Base-by-base conservation (phyloP, 1,140 invertebrate genomes). In the Colletes gigas region DNA sequence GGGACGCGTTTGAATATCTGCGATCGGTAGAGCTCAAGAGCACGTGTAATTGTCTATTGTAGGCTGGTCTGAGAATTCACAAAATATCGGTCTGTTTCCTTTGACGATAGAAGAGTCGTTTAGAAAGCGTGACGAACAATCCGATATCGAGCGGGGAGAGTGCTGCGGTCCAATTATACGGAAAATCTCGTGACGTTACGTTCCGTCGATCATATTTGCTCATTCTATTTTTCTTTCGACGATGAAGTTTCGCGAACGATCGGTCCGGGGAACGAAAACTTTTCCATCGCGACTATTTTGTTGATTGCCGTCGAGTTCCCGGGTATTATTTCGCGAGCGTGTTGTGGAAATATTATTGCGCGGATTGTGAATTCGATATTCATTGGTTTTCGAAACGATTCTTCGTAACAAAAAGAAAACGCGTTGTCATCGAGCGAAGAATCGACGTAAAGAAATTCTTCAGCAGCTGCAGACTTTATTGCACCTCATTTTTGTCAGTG, bases 121-220 rank as follows among this genome's bases (percentile, higher is more conserved):
- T 79, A 79, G 82, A 76, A 84, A 80, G 59, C 54, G 41, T 80
- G 69, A 57, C 76, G 54, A 70, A 57, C 50, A 30, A 75, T 80
- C 76, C 66, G 44, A 81, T 77, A 52, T 19, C 50, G 50, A n/a
- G 62, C 52, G 1, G n/a, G 10, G 10, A 50, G 50, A 50, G 50
- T 50, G 47, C 60, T 50, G 62, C 52, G 39, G 72, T 47, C 39
- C 44, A 81, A 84, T 79, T 84, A 80, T 57, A 67, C 52, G 76
- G n/a, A 81, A 81, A 85, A 85, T 54, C 52, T 73, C 55, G 21
- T 15, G 63, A 21, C 65, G 55, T 70, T 74, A 68, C 50, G 10
- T 50, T 50, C 3, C 8, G 50, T 50, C 50, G 50, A 50, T 10
- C 50, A 75, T 52, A 47, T 76, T 69, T 71, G 50, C 44, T 70